A percentile compares a stretch with the other conserved stretches of the same genome.
phyloP scores from a whole-genome alignment of 2,113 vertebrate species.

The Smithornis capensis region DNA sequence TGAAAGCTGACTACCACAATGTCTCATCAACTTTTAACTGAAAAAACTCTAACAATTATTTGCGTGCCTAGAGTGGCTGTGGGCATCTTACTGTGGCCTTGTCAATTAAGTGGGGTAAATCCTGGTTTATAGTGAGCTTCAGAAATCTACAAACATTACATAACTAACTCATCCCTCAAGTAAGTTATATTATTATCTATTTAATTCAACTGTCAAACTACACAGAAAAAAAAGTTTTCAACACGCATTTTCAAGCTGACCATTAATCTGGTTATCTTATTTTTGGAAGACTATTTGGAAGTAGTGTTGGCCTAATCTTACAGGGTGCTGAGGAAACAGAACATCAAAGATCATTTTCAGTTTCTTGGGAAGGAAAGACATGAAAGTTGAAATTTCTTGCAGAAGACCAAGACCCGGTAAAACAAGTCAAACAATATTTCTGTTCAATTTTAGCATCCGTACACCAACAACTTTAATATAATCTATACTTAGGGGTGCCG shows the following conservation, averaged over 20 bases:
- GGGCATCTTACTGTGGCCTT: background rate
- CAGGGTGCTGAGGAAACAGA: background rate
- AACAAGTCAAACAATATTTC: background rate
- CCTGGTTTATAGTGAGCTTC: background rate
- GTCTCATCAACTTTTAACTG: background rate
- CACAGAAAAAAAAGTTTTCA: background rate
- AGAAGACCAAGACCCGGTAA: background rate
- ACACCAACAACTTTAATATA: background rate
- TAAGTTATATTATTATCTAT: background rate
- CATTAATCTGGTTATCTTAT: background rate
- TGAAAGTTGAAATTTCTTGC: background rate
- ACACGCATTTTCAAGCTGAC: background rate
- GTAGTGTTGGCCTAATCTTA: background rate
- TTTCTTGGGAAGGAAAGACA: background rate
- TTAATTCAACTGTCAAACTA: background rate
- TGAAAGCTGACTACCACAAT: background rate
- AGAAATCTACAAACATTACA: background rate
- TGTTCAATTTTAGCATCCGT: background rate
- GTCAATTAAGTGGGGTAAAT: background rate
- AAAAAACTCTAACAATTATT: slow-evolving; percentile 15
- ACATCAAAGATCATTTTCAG: background rate
- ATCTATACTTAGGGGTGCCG: background rate
- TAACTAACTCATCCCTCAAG: background rate
- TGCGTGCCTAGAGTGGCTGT: background rate
- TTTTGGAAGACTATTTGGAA: background rate